These are phyloP conservation scores for Pantherophis vulpinus DNA, from an alignment of 2,797 vertebrate species.

Conservation along the genomic window DNA sequence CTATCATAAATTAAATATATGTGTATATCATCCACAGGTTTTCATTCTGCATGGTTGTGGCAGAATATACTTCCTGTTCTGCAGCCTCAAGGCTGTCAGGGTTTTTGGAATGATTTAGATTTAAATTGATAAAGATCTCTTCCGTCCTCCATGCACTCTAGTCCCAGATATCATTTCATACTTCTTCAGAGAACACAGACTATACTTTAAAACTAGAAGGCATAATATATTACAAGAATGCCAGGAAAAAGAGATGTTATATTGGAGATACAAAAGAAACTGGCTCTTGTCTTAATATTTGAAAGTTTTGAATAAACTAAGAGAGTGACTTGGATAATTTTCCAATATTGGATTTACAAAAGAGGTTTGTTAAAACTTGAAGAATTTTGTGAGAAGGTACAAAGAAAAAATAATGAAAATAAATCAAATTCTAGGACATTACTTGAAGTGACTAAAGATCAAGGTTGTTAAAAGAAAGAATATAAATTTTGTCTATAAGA, in stretches of 20 bases:
- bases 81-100: neutral
- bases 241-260: neutral
- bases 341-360: neutral
- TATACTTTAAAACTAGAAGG: conserved; percentile 30
- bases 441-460: neutral
- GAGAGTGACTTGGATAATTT: neutral
- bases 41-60: neutral
- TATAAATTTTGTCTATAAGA: neutral
- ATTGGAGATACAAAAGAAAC: neutral
- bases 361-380: neutral
- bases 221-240: neutral
- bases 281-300: neutral
- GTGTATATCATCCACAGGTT: neutral
- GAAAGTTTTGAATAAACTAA: neutral
- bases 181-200: conserved; percentile 35
- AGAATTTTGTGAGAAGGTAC: neutral
- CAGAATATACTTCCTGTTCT: neutral
- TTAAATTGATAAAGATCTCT: neutral
- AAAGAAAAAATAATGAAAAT: neutral
- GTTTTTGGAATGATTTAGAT: neutral
- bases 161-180: conserved; percentile 30
- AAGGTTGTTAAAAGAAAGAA: neutral
- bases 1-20: neutral
- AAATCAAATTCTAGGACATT: neutral
- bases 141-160: neutral